Conservation (phyloP, 2,888 invertebrate genomes). For the Geotrupes spiniger region DNA sequence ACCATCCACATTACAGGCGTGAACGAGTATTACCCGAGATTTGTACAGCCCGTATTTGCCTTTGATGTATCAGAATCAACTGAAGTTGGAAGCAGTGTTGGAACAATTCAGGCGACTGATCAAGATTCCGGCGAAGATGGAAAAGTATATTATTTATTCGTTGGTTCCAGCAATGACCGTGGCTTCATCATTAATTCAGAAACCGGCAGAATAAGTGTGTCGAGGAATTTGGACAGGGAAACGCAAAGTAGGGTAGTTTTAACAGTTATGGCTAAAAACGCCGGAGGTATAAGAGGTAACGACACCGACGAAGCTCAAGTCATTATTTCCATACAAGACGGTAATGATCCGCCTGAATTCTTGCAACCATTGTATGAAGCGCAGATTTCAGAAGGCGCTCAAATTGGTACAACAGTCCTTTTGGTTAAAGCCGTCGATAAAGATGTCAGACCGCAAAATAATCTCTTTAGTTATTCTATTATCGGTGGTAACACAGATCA, state of each 20-base stretch:
- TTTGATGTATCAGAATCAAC: constrained; percentile 92
- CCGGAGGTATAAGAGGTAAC: constrained; percentile 89
- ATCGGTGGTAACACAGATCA: constrained; percentile 80
- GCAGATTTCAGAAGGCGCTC: constrained; percentile 76
- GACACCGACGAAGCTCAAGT: constrained; percentile 95
- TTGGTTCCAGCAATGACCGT: constrained; percentile 88
- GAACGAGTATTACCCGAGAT: constrained; percentile 86
- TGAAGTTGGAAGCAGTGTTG: constrained; percentile 79
- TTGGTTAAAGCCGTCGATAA: constrained; percentile 86
- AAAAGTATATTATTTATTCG: constrained; percentile 85
- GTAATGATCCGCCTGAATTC: constrained; percentile 95
- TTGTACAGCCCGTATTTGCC: constrained; percentile 85
- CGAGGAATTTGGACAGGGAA: constrained; percentile 78
- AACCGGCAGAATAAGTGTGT: constrained; percentile 80
- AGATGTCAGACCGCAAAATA: constrained; percentile 87
- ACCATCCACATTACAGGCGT: constrained; percentile 77
- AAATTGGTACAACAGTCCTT: constrained; percentile 69
- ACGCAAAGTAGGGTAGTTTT: constrained; percentile 86
- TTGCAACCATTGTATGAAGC: constrained; percentile 74
- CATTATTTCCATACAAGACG: constrained; percentile 90
- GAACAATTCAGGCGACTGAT: constrained; percentile 83
- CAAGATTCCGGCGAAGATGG: constrained; percentile 87
- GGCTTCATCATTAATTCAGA: constrained; percentile 84
- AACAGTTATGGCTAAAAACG: constrained; percentile 92
- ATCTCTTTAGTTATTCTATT: constrained; percentile 88